Percentiles rank a stretch among this genome's conserved stretches.
Evolutionary conservation across 2,797 vertebrate genomes (phyloP).

Genomic region (Orestias chungarensis): DNA sequence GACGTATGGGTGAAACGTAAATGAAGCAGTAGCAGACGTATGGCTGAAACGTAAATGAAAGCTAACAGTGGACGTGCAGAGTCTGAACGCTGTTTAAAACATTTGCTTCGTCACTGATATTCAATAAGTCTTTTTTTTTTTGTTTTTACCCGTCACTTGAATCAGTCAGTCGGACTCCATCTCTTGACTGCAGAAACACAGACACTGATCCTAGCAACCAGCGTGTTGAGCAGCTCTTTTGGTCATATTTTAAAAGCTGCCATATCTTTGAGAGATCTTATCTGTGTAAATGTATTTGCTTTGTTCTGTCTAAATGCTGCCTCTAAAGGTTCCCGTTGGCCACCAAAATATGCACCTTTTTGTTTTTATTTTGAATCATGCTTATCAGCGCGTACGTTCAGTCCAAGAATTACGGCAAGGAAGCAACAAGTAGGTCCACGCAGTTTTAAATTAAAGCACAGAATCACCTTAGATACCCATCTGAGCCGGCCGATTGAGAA

Average conservation of each 20-base stretch:
- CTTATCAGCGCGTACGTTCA: no score
- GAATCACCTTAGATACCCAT: neutral
- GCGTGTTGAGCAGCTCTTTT: neutral
- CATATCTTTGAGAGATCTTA: conserved; percentile 13
- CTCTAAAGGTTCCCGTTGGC: neutral
- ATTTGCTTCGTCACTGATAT: conserved; percentile 14
- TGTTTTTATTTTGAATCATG: no score
- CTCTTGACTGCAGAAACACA: conserved; percentile 6
- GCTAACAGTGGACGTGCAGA: conserved; percentile 23
- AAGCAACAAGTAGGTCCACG: neutral
- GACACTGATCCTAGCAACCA: conserved; percentile 5
- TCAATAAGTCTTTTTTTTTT: neutral
- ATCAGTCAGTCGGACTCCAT: neutral
- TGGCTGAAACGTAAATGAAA: neutral
- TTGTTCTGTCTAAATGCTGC: neutral
- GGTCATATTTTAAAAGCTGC: conserved; percentile 7
- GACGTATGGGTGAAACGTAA: no score
- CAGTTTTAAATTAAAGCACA: neutral
- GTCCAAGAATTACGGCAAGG: neutral
- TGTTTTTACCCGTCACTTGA: neutral
- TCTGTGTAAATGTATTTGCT: conserved; percentile 8
- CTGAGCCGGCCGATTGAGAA: neutral
- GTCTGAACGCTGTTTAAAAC: conserved; percentile 36
- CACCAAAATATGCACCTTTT: no score
- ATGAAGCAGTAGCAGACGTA: no score